Percentiles rank a stretch among this genome's conserved stretches.
Conservation (phyloP, 1,140 invertebrate genomes). For the Macrotrachela quadricornifera region DNA sequence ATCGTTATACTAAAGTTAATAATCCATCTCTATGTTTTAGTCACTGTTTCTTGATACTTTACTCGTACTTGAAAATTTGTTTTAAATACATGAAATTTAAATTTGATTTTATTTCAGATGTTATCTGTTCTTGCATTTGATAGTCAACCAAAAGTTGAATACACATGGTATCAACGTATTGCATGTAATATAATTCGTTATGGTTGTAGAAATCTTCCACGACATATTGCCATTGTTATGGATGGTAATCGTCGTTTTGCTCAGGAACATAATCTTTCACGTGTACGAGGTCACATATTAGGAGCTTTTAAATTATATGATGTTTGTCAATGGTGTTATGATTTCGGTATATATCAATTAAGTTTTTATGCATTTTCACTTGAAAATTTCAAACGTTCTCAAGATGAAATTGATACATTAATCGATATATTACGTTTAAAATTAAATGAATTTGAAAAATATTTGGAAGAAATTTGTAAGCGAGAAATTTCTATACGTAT, state of each 20-base stretch:
- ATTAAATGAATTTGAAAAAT: slow-evolving; percentile 38
- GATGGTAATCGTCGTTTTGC: slow-evolving; percentile 93
- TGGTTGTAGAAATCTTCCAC: slow-evolving; percentile 47
- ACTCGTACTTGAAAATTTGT: too few species aligned
- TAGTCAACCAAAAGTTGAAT: not conserved
- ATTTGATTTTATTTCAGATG: too few species aligned
- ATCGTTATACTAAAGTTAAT: too few species aligned
- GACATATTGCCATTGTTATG: slow-evolving; percentile 90
- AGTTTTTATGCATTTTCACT: slow-evolving; percentile 98
- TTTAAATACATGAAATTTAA: too few species aligned
- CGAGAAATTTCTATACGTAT: slow-evolving; percentile 65
- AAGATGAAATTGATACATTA: slow-evolving; percentile 70
- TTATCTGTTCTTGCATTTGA: too few species aligned
- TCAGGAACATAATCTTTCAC: slow-evolving; percentile 49
- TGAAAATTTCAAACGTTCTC: slow-evolving; percentile 85
- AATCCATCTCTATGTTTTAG: too few species aligned
- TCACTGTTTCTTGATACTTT: too few species aligned
- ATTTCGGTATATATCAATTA: slow-evolving; percentile 56
- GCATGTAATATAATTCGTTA: not conserved
- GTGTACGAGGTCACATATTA: slow-evolving; percentile 57
- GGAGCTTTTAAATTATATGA: slow-evolving; percentile 88
- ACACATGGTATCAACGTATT: not conserved
- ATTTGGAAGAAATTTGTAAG: slow-evolving; percentile 61
- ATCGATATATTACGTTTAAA: slow-evolving; percentile 71
- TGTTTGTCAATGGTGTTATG: slow-evolving; percentile 44